Percentiles rank a stretch among this genome's conserved stretches.
phyloP scores from a whole-genome alignment of 2,113 vertebrate genomes.

The Leucoraja erinaceus region DNA sequence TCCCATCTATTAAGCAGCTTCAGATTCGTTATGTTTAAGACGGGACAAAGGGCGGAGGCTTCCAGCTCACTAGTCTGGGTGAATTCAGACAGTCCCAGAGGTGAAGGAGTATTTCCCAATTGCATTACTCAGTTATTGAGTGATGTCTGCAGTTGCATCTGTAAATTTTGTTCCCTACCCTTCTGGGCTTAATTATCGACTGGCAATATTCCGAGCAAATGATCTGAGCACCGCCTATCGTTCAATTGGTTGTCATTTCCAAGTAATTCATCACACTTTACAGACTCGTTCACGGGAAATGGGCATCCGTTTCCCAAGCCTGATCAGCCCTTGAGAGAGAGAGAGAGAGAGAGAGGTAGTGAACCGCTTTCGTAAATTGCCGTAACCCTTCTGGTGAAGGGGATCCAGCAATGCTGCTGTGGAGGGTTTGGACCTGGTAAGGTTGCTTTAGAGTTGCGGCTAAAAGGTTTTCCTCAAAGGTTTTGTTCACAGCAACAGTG shows the following conservation, averaged over 20 bases:
- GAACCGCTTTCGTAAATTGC: too few relatives aligned
- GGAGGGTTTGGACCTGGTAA: too few relatives aligned
- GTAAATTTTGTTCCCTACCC: neutral
- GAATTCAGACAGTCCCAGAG: neutral
- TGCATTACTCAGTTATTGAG: neutral
- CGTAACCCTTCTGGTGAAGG: too few relatives aligned
- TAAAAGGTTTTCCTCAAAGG: too few relatives aligned
- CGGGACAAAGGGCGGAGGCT: neutral
- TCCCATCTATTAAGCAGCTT: neutral
- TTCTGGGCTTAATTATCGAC: neutral
- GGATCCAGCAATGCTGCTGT: too few relatives aligned
- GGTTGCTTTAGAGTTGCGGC: neutral
- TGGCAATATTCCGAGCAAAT: neutral
- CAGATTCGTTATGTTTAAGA: neutral
- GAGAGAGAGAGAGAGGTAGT: too few relatives aligned
- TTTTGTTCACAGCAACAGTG: neutral
- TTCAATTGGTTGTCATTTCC: neutral
- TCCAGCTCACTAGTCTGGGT: neutral
- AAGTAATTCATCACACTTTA: neutral
- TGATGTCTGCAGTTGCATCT: neutral
- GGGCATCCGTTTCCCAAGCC: too few relatives aligned
- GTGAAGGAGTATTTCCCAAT: neutral
- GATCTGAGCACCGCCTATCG: neutral
- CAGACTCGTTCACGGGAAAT: neutral
- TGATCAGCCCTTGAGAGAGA: too few relatives aligned